Percentiles rank a stretch among this genome's conserved stretches.
Evolutionary conservation across 2,113 vertebrate species (phyloP).

Genomic region (Sceloporus undulatus): DNA sequence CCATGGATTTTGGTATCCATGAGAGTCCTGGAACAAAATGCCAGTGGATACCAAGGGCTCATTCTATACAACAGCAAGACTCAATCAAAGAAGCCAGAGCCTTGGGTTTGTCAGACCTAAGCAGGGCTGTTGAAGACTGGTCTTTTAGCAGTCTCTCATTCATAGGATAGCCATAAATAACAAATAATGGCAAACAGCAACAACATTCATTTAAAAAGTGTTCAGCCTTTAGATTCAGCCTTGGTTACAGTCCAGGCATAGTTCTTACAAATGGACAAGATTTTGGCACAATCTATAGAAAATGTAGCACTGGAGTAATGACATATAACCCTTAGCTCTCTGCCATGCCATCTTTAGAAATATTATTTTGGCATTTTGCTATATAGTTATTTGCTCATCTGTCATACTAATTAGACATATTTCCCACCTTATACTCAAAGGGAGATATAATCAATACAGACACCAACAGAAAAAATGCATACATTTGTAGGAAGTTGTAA

Average conservation of each 20-base stretch:
- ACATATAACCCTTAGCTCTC: neutral
- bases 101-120: no score
- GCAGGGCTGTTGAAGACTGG: no score
- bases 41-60: no score
- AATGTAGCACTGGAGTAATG: neutral
- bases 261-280: neutral
- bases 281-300: neutral
- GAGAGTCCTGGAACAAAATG: no score
- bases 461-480: neutral
- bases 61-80: no score
- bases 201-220: no score
- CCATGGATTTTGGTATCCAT: no score
- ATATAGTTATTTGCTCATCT: neutral
- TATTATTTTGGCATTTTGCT: neutral
- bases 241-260: neutral
- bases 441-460: neutral
- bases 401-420: neutral
- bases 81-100: no score
- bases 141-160: no score
- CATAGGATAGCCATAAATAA: no score
- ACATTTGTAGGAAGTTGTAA: neutral
- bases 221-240: no score
- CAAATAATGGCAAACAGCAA: no score
- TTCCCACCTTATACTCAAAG: neutral
- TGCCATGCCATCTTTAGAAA: neutral